Evolutionary conservation across 2,888 invertebrate species (phyloP).

Genomic region (Onthophagus sagittarius): DNA sequence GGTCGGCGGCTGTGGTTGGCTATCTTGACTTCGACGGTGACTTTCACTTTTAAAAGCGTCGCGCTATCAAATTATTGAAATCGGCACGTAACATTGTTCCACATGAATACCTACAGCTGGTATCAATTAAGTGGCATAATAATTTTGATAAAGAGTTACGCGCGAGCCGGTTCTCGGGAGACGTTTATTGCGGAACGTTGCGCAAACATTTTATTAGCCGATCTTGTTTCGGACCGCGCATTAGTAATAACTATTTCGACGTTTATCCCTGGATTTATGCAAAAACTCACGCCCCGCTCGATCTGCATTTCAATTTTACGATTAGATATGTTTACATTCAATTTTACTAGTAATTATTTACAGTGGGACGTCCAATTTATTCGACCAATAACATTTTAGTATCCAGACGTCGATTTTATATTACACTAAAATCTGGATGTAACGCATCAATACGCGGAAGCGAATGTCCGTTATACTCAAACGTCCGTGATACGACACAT

Average conservation of each 20-base stretch:
- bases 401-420: background rate
- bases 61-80: background rate
- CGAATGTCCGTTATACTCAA: too few relatives aligned
- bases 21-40: background rate
- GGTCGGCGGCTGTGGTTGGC: background rate
- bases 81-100: background rate
- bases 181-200: background rate
- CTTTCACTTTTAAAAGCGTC: background rate
- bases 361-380: constrained; percentile 15
- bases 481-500: too few relatives aligned
- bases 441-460: too few relatives aligned
- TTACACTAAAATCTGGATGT: too few relatives aligned
- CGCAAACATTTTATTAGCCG: background rate
- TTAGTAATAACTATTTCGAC: background rate
- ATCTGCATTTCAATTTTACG: constrained; percentile 13
- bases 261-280: background rate
- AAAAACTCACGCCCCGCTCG: background rate
- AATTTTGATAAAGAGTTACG: background rate
- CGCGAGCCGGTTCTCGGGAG: background rate
- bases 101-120: background rate
- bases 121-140: background rate
- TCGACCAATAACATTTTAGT: constrained; percentile 6
- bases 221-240: background rate
- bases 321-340: constrained; percentile 17
- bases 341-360: constrained; percentile 15